Evolutionary conservation across 1,140 invertebrate genomes (phyloP).

Genomic region (Drosophila baimaii): DNA sequence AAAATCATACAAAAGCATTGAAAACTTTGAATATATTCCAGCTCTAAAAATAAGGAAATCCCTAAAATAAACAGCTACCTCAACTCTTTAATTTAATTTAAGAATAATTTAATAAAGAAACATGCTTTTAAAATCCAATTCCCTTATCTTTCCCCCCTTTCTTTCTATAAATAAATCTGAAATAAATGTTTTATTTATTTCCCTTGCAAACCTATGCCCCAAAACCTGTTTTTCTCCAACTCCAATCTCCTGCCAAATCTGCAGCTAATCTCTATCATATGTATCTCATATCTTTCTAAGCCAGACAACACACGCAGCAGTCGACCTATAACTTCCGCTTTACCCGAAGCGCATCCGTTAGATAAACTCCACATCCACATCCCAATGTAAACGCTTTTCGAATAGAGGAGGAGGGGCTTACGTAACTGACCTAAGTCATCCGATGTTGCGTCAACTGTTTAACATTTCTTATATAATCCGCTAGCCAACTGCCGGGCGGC

Average conservation of each 20-base stretch:
- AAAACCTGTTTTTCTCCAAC: background rate
- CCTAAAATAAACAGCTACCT: no score
- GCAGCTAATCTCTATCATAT: background rate
- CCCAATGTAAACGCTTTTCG: conserved; percentile 26
- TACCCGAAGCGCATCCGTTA: conserved; percentile 41
- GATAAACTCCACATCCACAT: conserved; percentile 32
- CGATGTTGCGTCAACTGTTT: conserved; percentile 46
- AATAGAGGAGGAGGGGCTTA: conserved; percentile 49
- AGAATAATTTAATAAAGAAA: no score
- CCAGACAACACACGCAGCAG: conserved; percentile 4
- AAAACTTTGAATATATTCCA: no score
- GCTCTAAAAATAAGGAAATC: no score
- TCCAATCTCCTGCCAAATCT: background rate
- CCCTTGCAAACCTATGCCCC: background rate
- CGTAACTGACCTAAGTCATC: conserved; percentile 75
- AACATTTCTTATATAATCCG: conserved; percentile 63
- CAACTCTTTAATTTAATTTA: no score
- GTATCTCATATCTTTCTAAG: background rate
- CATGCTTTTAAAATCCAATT: rapidly evolving
- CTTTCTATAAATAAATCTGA: background rate
- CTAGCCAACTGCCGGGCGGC: conserved; percentile 27
- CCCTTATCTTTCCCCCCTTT: background rate
- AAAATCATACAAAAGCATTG: no score
- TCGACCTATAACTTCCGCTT: conserved; percentile 32
- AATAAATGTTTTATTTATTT: background rate